Conservation (phyloP, 2,888 invertebrate genomes). For the Agrotis segetum region DNA sequence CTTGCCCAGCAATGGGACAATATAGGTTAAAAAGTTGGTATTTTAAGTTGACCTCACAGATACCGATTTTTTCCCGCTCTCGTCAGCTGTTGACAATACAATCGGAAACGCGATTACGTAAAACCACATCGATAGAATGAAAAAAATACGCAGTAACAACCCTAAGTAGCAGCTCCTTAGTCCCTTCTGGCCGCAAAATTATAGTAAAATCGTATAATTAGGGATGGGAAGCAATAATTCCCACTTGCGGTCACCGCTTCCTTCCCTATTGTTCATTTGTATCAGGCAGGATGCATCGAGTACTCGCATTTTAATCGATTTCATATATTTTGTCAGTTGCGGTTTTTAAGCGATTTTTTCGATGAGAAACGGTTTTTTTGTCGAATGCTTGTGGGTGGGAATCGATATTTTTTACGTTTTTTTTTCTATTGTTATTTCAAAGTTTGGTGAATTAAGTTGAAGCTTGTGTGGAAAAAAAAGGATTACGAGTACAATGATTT, state of each 20-base stretch:
- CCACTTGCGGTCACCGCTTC: constrained; percentile 87
- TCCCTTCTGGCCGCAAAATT: constrained; percentile 83
- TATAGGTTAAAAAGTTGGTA: too few relatives aligned
- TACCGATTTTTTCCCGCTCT: not conserved
- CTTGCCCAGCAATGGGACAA: too few relatives aligned
- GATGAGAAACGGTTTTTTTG: constrained; percentile 76
- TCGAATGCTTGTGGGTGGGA: constrained; percentile 62
- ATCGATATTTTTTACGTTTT: constrained; percentile 45
- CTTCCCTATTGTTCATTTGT: constrained; percentile 86
- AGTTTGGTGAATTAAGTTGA: not conserved
- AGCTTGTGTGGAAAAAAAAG: constrained; percentile 13
- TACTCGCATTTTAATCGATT: constrained; percentile 85
- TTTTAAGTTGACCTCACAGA: too few relatives aligned
- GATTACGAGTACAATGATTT: constrained; percentile 22
- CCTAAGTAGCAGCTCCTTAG: constrained; percentile 68
- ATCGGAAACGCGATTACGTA: constrained; percentile 7
- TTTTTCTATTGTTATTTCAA: constrained; percentile 23
- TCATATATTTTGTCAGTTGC: constrained; percentile 87
- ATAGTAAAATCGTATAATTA: constrained; percentile 88
- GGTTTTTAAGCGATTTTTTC: constrained; percentile 79
- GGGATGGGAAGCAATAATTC: constrained; percentile 82
- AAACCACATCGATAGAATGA: not conserved
- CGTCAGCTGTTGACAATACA: constrained; percentile 20
- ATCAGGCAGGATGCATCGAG: constrained; percentile 77
- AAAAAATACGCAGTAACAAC: constrained; percentile 25